A percentile compares a stretch with the other conserved stretches of the same genome.
Conservation (phyloP, 2,888 invertebrate species). For the Buathra laborator region DNA sequence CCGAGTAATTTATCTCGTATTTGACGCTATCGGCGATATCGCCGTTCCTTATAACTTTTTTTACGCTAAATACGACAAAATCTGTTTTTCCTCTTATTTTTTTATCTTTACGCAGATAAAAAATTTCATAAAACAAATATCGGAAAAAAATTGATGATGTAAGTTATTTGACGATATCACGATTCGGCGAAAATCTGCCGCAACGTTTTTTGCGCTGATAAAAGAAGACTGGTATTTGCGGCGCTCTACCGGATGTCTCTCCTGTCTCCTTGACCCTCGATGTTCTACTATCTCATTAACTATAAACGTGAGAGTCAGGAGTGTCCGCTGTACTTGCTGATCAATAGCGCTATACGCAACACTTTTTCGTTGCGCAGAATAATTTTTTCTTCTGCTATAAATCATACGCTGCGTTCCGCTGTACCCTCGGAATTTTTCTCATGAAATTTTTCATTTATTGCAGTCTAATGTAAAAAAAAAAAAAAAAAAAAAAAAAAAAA, state of each 20-base stretch:
- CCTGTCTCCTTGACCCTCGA: conserved; percentile 68
- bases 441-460: conserved; percentile 4
- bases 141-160: too few species aligned
- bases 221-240: not conserved
- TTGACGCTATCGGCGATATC: not conserved
- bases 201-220: not conserved
- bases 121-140: too few species aligned
- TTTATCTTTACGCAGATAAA: too few species aligned
- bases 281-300: conserved; percentile 82
- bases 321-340: conserved; percentile 50
- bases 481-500: not conserved
- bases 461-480: not conserved
- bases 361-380: conserved; percentile 12
- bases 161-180: too few species aligned
- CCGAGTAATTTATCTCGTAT: not conserved
- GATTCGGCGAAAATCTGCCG: too few species aligned
- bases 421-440: not conserved
- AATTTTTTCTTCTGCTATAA: conserved; percentile 11
- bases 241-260: conserved; percentile 28
- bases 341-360: conserved; percentile 60
- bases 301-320: conserved; percentile 68
- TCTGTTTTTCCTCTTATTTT: too few species aligned
- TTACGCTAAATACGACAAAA: not conserved
- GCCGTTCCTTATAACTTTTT: not conserved
- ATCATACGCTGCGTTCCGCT: conserved; percentile 6